Evolutionary conservation across 2,888 invertebrate species (phyloP).

Genomic region (Crossocerus cetratus): DNA sequence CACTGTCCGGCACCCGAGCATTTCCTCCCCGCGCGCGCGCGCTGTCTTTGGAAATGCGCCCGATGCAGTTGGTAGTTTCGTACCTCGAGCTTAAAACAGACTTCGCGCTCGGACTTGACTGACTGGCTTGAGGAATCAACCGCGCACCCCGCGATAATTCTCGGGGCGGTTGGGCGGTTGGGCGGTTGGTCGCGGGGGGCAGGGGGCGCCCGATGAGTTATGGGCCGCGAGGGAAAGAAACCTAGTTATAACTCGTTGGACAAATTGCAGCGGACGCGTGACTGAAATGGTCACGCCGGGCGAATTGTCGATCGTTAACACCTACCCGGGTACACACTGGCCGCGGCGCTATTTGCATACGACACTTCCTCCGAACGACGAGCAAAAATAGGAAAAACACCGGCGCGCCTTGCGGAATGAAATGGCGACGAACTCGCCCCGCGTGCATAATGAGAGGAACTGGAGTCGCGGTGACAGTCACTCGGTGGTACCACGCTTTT

Average conservation of each 20-base stretch:
- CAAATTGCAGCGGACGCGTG: conserved; percentile 54
- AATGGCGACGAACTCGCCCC: conserved; percentile 11
- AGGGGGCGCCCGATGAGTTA: conserved; percentile 47
- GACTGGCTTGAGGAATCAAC: too few relatives aligned
- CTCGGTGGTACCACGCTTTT: too few relatives aligned
- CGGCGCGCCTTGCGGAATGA: conserved; percentile 11
- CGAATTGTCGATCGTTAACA: conserved; percentile 74
- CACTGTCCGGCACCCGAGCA: too few relatives aligned
- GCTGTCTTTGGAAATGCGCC: too few relatives aligned
- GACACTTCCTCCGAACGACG: conserved; percentile 57
- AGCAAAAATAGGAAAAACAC: conserved; percentile 39
- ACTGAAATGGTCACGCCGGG: conserved; percentile 70
- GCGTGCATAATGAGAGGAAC: background rate
- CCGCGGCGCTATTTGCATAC: conserved; percentile 68
- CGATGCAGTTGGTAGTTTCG: too few relatives aligned
- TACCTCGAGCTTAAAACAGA: too few relatives aligned
- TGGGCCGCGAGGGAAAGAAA: conserved; percentile 30
- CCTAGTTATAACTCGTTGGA: conserved; percentile 47
- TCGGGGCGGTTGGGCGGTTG: too few relatives aligned
- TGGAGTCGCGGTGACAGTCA: background rate
- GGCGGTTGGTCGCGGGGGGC: conserved; percentile 7
- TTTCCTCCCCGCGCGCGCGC: too few relatives aligned
- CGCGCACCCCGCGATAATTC: too few relatives aligned
- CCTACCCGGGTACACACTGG: conserved; percentile 61
- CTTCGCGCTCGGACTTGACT: too few relatives aligned